Percentiles rank a stretch among this genome's conserved stretches.
These are phyloP conservation scores for Lamprologus sp. DNA, from an alignment of 2,113 vertebrate genomes.

Conservation along the genomic window DNA sequence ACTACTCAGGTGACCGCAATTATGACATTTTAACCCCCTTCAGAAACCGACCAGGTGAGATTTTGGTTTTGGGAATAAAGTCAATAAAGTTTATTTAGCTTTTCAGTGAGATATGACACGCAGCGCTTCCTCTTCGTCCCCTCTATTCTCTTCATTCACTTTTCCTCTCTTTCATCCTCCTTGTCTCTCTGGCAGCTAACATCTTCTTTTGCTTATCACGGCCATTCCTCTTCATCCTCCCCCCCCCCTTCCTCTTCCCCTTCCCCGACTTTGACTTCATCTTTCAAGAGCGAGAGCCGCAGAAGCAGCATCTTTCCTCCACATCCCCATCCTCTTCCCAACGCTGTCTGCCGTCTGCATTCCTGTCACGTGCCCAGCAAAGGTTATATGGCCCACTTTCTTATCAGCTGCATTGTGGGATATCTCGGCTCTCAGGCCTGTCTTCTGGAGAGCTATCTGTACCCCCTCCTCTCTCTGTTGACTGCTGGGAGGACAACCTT, in stretches of 20 bases:
- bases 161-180: conserved; percentile 15
- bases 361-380: conserved; percentile 73
- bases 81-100: not conserved
- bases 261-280: conserved; percentile 68
- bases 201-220: conserved; percentile 68
- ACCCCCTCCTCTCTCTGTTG: conserved; percentile 56
- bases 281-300: conserved; percentile 46
- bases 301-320: conserved; percentile 33
- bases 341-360: conserved; percentile 68
- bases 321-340: conserved; percentile 42
- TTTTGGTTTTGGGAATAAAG: not conserved
- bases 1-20: not conserved
- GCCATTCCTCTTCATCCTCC: conserved; percentile 29
- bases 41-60: not conserved
- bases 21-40: not conserved
- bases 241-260: not conserved
- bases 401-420: conserved; percentile 84
- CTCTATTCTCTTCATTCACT: conserved; percentile 18
- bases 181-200: conserved; percentile 40
- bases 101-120: not conserved
- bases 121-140: not conserved
- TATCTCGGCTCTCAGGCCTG: conserved; percentile 61
- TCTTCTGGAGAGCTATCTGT: conserved; percentile 66
- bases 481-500: conserved; percentile 61
- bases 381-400: conserved; percentile 74